Percentiles rank a stretch among this genome's conserved stretches.
These are phyloP conservation scores for Leptinotarsa undecemlineata DNA, from an alignment of 1,140 invertebrate genomes.

Conservation along the genomic window DNA sequence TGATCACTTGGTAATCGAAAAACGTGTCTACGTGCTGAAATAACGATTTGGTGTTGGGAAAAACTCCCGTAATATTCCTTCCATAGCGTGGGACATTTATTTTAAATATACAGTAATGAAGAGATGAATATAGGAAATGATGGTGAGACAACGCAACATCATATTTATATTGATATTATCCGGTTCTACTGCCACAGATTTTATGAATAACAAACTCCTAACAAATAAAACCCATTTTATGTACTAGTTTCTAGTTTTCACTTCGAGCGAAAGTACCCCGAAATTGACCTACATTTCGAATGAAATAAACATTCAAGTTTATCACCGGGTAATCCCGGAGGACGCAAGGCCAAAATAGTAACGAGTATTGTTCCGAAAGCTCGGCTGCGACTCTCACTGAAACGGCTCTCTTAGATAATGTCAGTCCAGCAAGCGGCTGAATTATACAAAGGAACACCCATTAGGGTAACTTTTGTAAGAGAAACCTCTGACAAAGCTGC, in stretches of 20 bases:
- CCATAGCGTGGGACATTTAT: too few relatives aligned
- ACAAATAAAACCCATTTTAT: background rate
- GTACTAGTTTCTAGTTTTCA: background rate
- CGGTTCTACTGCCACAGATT: too few relatives aligned
- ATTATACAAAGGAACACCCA: conserved; percentile 2
- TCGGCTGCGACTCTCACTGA: background rate
- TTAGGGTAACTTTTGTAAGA: background rate
- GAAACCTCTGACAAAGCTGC: background rate
- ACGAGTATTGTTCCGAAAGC: background rate
- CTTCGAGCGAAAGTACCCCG: background rate
- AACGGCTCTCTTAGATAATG: background rate
- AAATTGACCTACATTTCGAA: background rate
- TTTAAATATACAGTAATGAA: too few relatives aligned
- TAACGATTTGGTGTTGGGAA: too few relatives aligned
- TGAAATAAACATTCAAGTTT: background rate
- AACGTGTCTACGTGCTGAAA: too few relatives aligned
- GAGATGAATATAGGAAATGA: too few relatives aligned
- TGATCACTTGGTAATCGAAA: too few relatives aligned
- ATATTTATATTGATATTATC: too few relatives aligned
- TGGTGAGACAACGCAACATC: too few relatives aligned
- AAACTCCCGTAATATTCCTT: too few relatives aligned
- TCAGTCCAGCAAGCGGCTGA: background rate
- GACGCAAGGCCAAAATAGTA: background rate
- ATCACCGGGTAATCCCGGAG: background rate
- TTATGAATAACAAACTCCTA: too few relatives aligned